These are phyloP conservation scores for Heteropelma amictum DNA, from an alignment of 2,888 invertebrate genomes.

Conservation along the genomic window DNA sequence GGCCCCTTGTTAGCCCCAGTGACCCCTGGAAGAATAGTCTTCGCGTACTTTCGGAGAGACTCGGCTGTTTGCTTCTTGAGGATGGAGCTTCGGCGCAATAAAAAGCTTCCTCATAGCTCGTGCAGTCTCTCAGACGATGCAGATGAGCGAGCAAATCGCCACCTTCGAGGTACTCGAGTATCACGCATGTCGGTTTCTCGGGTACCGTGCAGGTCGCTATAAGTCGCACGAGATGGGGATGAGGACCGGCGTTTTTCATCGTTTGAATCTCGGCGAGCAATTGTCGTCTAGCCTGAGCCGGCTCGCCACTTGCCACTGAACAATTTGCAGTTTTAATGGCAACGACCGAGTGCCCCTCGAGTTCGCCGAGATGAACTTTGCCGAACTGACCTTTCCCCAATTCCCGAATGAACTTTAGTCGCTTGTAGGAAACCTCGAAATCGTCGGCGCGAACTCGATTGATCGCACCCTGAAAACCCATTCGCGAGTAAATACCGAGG, in stretches of 20 bases:
- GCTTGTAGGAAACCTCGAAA: constrained; percentile 79
- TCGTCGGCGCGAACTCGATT: constrained; percentile 72
- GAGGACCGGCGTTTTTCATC: constrained; percentile 87
- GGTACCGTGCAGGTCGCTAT: constrained; percentile 86
- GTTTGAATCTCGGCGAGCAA: constrained; percentile 88
- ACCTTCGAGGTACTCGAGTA: constrained; percentile 89
- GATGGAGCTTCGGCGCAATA: constrained; percentile 38
- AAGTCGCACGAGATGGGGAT: constrained; percentile 87
- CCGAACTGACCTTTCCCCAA: constrained; percentile 90
- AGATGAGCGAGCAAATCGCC: constrained; percentile 86
- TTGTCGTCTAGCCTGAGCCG: constrained; percentile 79
- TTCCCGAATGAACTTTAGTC: constrained; percentile 79
- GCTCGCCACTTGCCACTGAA: constrained; percentile 68
- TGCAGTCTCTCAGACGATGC: constrained; percentile 65
- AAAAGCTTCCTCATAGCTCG: constrained; percentile 58
- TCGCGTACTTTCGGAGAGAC: constrained; percentile 59
- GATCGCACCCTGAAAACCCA: constrained; percentile 7
- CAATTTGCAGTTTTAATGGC: constrained; percentile 71
- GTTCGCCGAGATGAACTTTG: constrained; percentile 83
- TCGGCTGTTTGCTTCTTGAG: constrained; percentile 31
- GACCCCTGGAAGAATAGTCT: background rate
- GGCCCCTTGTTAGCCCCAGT: no score
- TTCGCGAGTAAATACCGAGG: background rate
- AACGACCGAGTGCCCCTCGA: constrained; percentile 76
- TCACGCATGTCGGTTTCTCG: constrained; percentile 83